Percentiles rank a stretch among this genome's conserved stretches.
phyloP scores from a whole-genome alignment of 2,113 vertebrate species.

The Stercorarius parasiticus region DNA sequence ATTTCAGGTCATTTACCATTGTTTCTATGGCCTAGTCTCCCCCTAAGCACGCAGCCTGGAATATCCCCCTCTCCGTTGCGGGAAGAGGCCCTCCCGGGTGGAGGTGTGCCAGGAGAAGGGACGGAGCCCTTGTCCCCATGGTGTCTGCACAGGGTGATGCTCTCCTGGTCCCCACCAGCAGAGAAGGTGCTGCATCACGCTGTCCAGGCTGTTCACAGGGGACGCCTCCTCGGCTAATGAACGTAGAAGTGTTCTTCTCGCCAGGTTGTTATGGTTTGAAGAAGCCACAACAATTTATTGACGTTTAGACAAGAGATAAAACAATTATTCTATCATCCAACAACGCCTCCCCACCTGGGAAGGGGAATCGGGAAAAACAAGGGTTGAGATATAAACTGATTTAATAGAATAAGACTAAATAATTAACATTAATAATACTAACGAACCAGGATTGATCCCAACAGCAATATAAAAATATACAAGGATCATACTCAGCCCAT shows the following conservation, averaged over 20 bases:
- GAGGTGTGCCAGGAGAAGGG: neutral
- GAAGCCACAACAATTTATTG: neutral
- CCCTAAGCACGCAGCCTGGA: neutral
- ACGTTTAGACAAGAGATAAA: neutral
- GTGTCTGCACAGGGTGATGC: neutral
- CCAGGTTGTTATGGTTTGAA: neutral
- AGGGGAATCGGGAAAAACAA: neutral
- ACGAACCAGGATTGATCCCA: neutral
- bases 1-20: constrained; percentile 45
- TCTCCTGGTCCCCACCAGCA: neutral
- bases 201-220: fast-evolving
- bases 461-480: neutral
- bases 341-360: neutral
- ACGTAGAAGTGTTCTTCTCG: neutral
- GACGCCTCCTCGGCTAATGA: neutral
- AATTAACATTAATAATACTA: neutral
- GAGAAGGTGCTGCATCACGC: neutral
- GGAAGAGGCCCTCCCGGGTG: neutral
- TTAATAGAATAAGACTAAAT: neutral
- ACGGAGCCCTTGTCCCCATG: neutral
- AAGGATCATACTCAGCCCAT: neutral
- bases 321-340: neutral
- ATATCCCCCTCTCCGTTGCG: fast-evolving
- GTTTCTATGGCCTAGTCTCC: neutral
- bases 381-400: neutral